phyloP scores from a whole-genome alignment of 2,113 vertebrate species.

The Erythrolamprus reginae region DNA sequence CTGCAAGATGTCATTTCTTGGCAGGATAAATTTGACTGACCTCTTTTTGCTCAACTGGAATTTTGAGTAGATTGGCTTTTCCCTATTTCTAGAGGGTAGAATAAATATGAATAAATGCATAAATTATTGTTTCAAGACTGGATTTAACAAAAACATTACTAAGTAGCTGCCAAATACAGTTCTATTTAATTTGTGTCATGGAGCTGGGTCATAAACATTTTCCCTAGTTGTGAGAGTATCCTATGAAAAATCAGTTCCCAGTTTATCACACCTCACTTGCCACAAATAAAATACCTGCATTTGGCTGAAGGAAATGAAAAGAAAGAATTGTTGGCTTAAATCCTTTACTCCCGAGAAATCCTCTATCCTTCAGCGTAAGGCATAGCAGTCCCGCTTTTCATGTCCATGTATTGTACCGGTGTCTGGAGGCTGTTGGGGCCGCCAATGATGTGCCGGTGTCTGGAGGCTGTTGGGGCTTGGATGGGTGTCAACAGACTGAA shows the following conservation, averaged over 20 bases:
- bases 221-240: not conserved
- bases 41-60: slow-evolving; percentile 50
- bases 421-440: too few relatives aligned
- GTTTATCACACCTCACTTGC: not conserved
- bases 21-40: slow-evolving; percentile 32
- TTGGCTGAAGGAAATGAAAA: not conserved
- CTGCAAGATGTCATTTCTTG: slow-evolving; percentile 64
- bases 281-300: not conserved
- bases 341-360: too few relatives aligned
- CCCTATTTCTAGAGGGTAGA: slow-evolving; percentile 22
- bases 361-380: too few relatives aligned
- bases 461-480: too few relatives aligned
- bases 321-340: slow-evolving; percentile 17
- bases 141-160: slow-evolving; percentile 44
- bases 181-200: slow-evolving; percentile 12
- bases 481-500: too few relatives aligned
- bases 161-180: slow-evolving; percentile 26
- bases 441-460: too few relatives aligned
- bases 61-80: not conserved
- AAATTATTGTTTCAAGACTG: slow-evolving; percentile 43
- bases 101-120: slow-evolving; percentile 36
- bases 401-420: too few relatives aligned
- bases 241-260: not conserved
- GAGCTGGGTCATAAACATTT: slow-evolving; percentile 13
- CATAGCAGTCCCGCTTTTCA: too few relatives aligned